Conservation (phyloP, 2,113 vertebrate genomes). For the Malurus cyaneus region DNA sequence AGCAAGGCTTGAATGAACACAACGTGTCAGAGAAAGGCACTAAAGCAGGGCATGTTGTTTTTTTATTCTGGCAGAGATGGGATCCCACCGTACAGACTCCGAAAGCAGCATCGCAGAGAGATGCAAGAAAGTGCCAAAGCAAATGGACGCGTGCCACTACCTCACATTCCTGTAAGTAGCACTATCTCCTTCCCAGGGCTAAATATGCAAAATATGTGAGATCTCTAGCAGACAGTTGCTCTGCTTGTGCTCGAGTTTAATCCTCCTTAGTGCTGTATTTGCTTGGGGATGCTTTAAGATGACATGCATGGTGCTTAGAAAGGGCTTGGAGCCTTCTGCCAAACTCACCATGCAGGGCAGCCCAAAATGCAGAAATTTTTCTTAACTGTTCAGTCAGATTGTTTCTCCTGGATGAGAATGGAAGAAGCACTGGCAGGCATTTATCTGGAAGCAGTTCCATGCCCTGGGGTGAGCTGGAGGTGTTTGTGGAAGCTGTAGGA, state of each 20-base stretch:
- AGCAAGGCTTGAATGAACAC: fast-evolving
- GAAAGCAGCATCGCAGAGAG: conserved; percentile 95
- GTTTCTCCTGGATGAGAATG: background rate
- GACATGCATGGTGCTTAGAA: background rate
- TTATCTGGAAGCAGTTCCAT: background rate
- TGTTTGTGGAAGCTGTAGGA: background rate
- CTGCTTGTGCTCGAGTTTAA: background rate
- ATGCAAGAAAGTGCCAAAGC: conserved; percentile 99
- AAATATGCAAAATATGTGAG: conserved; percentile 22
- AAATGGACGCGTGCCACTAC: conserved; percentile 95
- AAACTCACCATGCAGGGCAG: background rate
- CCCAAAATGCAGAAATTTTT: background rate
- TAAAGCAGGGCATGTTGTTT: background rate
- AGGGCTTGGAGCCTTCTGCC: background rate
- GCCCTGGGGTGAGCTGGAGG: background rate
- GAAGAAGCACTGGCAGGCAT: background rate
- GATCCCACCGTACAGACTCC: conserved; percentile 91
- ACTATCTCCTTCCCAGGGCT: background rate
- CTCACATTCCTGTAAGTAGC: conserved; percentile 97
- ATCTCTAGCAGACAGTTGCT: background rate
- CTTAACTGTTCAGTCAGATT: background rate
- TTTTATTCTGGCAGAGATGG: conserved; percentile 83
- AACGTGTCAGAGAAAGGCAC: background rate
- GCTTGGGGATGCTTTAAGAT: background rate
- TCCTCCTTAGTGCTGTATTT: background rate